Evolutionary conservation across 2,888 invertebrate species (phyloP), one percentile per base, ranked within the genome.

Genomic region (Volucella inanis): DNA sequence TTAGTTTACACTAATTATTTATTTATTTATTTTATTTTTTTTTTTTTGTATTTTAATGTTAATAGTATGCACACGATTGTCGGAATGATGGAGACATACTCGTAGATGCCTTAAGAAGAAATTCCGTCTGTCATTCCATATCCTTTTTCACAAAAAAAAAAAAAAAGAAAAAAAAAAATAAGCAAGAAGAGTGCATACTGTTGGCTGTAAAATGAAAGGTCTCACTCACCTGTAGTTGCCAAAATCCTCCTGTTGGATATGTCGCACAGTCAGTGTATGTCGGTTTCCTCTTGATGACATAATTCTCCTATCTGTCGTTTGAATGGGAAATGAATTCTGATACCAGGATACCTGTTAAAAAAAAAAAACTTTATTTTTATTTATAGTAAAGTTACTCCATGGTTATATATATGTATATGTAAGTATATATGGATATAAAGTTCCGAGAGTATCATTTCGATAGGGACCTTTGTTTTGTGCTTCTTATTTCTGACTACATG

Each of bases 271-370:
- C 41, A 95, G 92, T 4, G 94, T 94, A 91, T 95, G 95, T 88
- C 95, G 95, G 93, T 94, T 94, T 55, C 94, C 95, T 43, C 95
- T 91, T 6, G 94, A 94, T n/a, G 95, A 94, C 94, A 95, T 95
- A 14, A 94, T 93, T 76, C 95, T 93, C 9, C 95, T 93, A 88
- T 95, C 95, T n/a, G 95, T 94, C 14, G 94, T 93, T 88, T 94
- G 94, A 88, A 95, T 91, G 0, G 94, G 94, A 89, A 95, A 94
- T 80, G 95, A 95, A 89, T 95, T 95, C 89, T 95, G 95, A 90
- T 94, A 95, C 95, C 95, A 95, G 12, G 94, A 93, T 61, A 95
- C 94, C 94, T 95, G 93, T 61, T 89, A 10, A 50, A 62, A 39
- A 18, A 47, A 67, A 61, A 14, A 50, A 50, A 68, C 15, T 61